Base-by-base conservation (phyloP, 2,113 vertebrate species). In the Bos javanicus region DNA sequence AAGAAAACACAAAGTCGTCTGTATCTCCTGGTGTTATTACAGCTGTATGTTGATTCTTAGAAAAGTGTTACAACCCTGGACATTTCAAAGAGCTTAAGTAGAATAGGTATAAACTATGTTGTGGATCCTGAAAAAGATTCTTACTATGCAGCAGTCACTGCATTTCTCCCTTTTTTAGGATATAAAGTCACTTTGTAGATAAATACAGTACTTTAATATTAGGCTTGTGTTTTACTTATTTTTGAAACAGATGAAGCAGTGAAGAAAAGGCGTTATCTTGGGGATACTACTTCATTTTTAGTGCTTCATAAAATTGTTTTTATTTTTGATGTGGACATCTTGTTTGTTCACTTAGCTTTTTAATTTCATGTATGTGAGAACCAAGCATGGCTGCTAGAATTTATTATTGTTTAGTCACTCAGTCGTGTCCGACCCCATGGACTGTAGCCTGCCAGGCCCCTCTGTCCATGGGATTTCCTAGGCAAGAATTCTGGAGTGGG, bases 1-100 rank as follows among this genome's bases (percentile, higher is more conserved):
- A 87, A 97, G 91, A 92, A 97, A 95, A 59, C 54, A 90, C 52
- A 94, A 59, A 50, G 88, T 86, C 48, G 26, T 88, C 28, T 90
- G 0, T 80, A 5, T 91, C 46, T 50, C 43, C 14, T 74, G 43
- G 23, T 94, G 57, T 74, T 78, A 56, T 57, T 90, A 93, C 6
- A 82, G 83, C 92, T 93, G 59, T 60, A 5, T 71, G 15, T 87
- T 84, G 89, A 83, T 60, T 87, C 26, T 94, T 84, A 48, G 84
- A 95, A 92, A 59, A 52, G 74, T 80, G 15, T 84, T 54, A 92
- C 5, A 43, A 43, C 26, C 52, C 36, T 74, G 64, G 87, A 48
- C 48, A n/a, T 90, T 67, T 85, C 54, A 91, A 0, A 80, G 92
- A 74, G 33, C 89, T 82, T 87, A 28, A 64, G 11, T 74, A 87